Evolutionary conservation across 2,888 invertebrate genomes (phyloP), one percentile per base, ranked within the genome.

Genomic region (Calephelis perditalis): DNA sequence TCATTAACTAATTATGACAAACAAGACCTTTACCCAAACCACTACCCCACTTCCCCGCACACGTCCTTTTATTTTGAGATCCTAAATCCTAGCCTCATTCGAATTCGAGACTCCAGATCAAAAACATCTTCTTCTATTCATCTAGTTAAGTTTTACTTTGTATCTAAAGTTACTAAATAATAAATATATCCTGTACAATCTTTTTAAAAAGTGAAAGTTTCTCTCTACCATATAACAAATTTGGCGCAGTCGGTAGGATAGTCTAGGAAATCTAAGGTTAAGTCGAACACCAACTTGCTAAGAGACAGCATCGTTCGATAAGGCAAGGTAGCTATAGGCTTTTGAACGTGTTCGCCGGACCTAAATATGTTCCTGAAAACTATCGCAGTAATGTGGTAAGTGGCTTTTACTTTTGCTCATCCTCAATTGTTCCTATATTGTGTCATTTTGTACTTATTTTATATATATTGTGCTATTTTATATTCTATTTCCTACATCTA

Each of bases 291-390:
- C 5, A 49, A 49, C 43, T 12, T 40, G 26, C n/a, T n/a, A 44
- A 36, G 57, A 49, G 57, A 57, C 57, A 61, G 54, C 46, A 62
- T 62, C 61, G 61, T 55, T 36, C 11, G 40, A 11, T 15, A 10
- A 45, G 12, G 9, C 43, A 11, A 43, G 62, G 58, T 60, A 57
- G 46, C 59, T 56, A 45, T 26, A 63, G 63, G 56, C 55, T 60
- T 60, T 63, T 56, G 56, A 63, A 49, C 2, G 15, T 49, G n/a
- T 37, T 47, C 55, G 63, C 63, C 60, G 60, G 47, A 63, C 56
- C 54, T 9, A 15, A 61, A 55, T 62, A 46, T 49, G 47, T 49
- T 49, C 47, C 47, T 15, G 8, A 15, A 49, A 9, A 8, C 47
- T 49, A 49, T 12, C 0, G 5, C 15, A 15, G 9, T 49, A 49